Conservation (phyloP, 2,797 vertebrate genomes). For the Eulemur mongoz region DNA sequence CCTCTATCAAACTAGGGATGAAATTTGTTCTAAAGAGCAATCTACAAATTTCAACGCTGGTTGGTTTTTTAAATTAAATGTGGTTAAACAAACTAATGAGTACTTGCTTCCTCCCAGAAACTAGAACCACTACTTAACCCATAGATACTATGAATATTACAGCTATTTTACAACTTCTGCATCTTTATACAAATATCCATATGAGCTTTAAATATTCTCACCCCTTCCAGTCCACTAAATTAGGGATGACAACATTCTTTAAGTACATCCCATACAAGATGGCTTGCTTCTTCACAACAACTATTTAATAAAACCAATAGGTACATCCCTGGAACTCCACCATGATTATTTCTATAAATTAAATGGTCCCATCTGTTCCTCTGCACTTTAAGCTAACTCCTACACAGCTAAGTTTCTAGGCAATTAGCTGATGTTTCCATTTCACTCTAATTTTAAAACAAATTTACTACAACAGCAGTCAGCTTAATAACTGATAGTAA, state of each 20-base stretch:
- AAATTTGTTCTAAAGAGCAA: not conserved
- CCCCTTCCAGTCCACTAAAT: not conserved
- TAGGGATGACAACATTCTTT: not conserved
- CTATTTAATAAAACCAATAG: not conserved
- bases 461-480: not conserved
- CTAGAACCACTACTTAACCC: not conserved
- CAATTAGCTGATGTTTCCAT: not conserved
- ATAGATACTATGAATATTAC: not conserved
- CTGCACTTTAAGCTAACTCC: not conserved
- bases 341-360: not conserved
- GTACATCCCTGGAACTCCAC: not conserved
- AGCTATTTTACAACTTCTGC: not conserved
- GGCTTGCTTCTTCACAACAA: not conserved
- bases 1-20: not conserved
- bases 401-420: not conserved
- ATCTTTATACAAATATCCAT: not conserved
- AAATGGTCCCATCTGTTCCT: not conserved
- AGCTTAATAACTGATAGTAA: not conserved
- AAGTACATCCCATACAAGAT: not conserved
- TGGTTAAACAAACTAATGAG: not conserved
- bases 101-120: not conserved
- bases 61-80: not conserved
- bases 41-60: not conserved
- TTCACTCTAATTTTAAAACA: conserved; percentile 29
- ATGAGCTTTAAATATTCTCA: not conserved